Conservation (phyloP, 2,888 invertebrate species). For the Tinea pellionella region DNA sequence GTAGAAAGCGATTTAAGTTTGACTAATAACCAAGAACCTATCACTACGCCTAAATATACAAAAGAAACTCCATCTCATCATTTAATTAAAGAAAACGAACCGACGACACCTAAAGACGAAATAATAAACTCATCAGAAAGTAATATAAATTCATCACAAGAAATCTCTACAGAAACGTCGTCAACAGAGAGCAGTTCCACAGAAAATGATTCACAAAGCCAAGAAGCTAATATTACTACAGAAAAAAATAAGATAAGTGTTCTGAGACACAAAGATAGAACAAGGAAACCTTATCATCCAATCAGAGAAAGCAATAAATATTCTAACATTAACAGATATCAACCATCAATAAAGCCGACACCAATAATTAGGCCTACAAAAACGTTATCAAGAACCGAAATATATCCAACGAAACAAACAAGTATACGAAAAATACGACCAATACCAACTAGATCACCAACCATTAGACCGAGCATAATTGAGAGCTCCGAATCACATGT, state of each 20-base stretch:
- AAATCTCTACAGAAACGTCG: conserved; percentile 23
- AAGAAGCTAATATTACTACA: conserved; percentile 31
- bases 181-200: conserved; percentile 26
- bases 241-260: conserved; percentile 40
- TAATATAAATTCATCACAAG: neutral
- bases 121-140: neutral
- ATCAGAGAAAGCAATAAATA: conserved; percentile 40
- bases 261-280: conserved; percentile 41
- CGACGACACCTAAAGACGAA: neutral
- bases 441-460: conserved; percentile 29
- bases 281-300: conserved; percentile 49
- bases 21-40: neutral
- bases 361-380: conserved; percentile 41
- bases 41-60: neutral
- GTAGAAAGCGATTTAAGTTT: neutral
- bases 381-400: conserved; percentile 41
- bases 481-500: conserved; percentile 54
- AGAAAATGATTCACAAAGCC: conserved; percentile 30
- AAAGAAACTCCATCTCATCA: conserved; percentile 9
- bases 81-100: conserved; percentile 18
- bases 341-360: conserved; percentile 34
- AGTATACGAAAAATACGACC: conserved; percentile 44
- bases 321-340: conserved; percentile 35
- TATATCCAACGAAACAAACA: conserved; percentile 42
- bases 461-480: conserved; percentile 36